Evolutionary conservation across 2,888 invertebrate genomes (phyloP).

Genomic region (Drosophila neoperkinsi): DNA sequence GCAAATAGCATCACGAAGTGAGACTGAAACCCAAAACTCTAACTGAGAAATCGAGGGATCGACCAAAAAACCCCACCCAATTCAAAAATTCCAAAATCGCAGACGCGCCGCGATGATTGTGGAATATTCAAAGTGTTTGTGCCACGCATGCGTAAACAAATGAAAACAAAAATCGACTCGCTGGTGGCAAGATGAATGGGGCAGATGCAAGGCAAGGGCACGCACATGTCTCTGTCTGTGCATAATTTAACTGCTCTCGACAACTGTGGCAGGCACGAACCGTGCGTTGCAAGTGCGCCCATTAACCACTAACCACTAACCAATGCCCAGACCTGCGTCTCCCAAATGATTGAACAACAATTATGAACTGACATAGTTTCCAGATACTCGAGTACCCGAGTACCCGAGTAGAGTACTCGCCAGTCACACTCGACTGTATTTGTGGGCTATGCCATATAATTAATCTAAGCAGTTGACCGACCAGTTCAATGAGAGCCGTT

Average conservation of each 20-base stretch:
- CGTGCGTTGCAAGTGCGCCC: slow-evolving; percentile 20
- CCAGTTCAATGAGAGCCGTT: neutral
- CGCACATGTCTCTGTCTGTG: slow-evolving; percentile 61
- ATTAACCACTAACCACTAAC: slow-evolving; percentile 16
- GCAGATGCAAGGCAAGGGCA: slow-evolving; percentile 68
- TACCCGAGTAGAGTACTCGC: neutral
- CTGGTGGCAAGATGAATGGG: slow-evolving; percentile 52
- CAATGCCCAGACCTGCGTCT: neutral
- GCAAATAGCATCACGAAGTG: slow-evolving; percentile 69
- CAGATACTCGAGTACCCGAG: slow-evolving; percentile 10
- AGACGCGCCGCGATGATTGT: slow-evolving; percentile 44
- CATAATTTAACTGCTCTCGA: slow-evolving; percentile 54
- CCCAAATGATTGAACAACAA: slow-evolving; percentile 25
- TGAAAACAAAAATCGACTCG: slow-evolving; percentile 51
- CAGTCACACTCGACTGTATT: slow-evolving; percentile 10
- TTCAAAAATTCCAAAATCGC: slow-evolving; percentile 17
- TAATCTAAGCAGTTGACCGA: neutral
- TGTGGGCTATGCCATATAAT: neutral
- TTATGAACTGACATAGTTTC: slow-evolving; percentile 34
- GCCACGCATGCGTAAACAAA: slow-evolving; percentile 77
- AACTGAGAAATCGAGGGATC: neutral
- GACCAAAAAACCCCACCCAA: slow-evolving; percentile 12
- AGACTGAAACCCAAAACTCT: slow-evolving; percentile 1
- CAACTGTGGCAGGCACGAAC: slow-evolving; percentile 3
- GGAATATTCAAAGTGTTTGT: slow-evolving; percentile 66